phyloP scores from a whole-genome alignment of 2,888 invertebrate genomes.

The Drepana falcataria region DNA sequence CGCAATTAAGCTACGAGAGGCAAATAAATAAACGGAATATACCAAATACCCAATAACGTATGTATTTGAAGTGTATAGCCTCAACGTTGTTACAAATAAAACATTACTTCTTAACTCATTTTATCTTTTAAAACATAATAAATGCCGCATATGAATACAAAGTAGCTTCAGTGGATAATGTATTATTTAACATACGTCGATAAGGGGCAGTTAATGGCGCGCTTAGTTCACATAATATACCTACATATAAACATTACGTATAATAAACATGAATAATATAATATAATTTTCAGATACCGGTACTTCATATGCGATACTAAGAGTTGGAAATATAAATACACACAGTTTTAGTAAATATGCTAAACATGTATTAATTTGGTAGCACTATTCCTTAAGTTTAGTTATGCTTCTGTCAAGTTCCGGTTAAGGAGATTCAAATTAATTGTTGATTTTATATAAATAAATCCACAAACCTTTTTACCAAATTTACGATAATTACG shows the following conservation, averaged over 20 bases:
- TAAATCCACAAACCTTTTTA: neutral
- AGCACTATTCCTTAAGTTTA: neutral
- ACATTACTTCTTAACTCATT: neutral
- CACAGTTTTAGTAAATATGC: neutral
- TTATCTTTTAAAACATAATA: neutral
- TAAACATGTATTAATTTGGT: neutral
- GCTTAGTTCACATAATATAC: no score
- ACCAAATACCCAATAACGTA: no score
- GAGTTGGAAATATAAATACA: neutral
- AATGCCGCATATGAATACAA: neutral
- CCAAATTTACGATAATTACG: neutral
- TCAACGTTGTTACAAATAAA: no score
- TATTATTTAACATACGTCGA: neutral
- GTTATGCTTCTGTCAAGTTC: no score
- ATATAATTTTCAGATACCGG: neutral
- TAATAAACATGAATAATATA: neutral
- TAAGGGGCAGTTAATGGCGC: neutral
- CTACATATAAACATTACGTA: no score
- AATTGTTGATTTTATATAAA: neutral
- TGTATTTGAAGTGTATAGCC: no score
- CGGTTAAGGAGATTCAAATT: no score
- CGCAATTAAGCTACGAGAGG: no score
- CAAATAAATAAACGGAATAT: no score
- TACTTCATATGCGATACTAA: neutral
- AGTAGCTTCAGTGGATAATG: neutral